Conservation (phyloP, 30 jellyfish, hydroid and myxozoan species). For the Aurelia sp. region DNA sequence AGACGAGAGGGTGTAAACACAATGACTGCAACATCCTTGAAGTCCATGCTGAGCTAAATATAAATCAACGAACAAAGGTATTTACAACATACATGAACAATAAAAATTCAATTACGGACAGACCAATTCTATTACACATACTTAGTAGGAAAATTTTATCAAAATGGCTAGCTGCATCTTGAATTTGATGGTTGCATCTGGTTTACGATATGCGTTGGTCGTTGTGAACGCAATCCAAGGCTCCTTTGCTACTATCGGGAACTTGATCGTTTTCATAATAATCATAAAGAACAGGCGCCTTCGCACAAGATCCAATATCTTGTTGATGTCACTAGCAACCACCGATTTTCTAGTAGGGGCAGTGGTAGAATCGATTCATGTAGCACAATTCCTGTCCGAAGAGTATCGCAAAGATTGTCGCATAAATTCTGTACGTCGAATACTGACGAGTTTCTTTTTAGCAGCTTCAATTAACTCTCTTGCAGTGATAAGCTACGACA, state of each 20-base stretch:
- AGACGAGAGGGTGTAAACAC: too few relatives aligned
- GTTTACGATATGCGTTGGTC: constrained; percentile 5
- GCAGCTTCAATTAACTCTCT: constrained; percentile 57
- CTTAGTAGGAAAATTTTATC: too few relatives aligned
- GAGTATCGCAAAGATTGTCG: constrained; percentile 16
- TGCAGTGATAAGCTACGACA: constrained; percentile 52
- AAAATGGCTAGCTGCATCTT: too few relatives aligned
- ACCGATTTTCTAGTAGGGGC: constrained; percentile 63
- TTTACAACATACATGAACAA: too few relatives aligned
- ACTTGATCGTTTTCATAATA: constrained; percentile 23
- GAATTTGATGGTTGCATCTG: too few relatives aligned
- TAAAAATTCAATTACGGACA: too few relatives aligned
- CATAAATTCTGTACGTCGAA: constrained; percentile 20
- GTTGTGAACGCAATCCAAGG: constrained; percentile 8
- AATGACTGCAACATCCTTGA: too few relatives aligned
- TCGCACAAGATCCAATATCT: constrained; percentile 35
- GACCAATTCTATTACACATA: too few relatives aligned
- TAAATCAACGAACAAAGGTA: too few relatives aligned
- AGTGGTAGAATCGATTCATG: constrained; percentile 17
- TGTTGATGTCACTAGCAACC: constrained; percentile 43
- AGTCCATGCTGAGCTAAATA: too few relatives aligned
- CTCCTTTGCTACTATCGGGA: constrained; percentile 20
- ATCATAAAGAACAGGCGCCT: background rate
- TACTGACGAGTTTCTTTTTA: constrained; percentile 16
- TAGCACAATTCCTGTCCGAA: constrained; percentile 10